phyloP scores from a whole-genome alignment of 2,888 invertebrate genomes.

The Drosophila meridiana region DNA sequence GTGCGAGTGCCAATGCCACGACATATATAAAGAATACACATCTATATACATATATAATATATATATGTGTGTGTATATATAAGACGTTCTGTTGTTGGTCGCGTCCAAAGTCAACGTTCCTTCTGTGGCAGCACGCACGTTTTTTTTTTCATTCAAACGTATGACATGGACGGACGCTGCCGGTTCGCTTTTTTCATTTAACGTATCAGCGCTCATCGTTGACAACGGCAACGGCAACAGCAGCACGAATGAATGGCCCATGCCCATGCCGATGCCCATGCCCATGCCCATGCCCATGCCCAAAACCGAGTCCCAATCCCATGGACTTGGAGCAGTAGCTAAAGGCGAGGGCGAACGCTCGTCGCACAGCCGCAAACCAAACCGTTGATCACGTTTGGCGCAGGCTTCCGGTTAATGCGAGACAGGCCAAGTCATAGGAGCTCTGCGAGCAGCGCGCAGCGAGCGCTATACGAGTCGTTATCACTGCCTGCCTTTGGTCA shows the following conservation, averaged over 20 bases:
- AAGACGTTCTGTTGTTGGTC: conserved; percentile 22
- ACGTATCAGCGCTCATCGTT: conserved; percentile 79
- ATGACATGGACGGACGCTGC: conserved; percentile 54
- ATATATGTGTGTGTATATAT: conserved; percentile 1
- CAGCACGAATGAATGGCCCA: conserved; percentile 77
- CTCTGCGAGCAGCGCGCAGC: background rate
- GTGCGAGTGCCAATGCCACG: conserved; percentile 65
- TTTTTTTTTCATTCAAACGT: conserved; percentile 79
- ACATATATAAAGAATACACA: conserved; percentile 25
- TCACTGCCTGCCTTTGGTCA: conserved; percentile 65
- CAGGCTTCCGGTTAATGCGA: conserved; percentile 84
- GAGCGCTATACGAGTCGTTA: conserved; percentile 46
- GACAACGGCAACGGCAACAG: conserved; percentile 56
- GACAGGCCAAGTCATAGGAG: conserved; percentile 56
- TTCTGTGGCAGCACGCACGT: conserved; percentile 84
- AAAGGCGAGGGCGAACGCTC: conserved; percentile 45
- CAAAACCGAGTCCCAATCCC: conserved; percentile 44
- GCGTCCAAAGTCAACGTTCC: conserved; percentile 83
- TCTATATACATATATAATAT: conserved; percentile 10
- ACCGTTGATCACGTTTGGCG: conserved; percentile 84
- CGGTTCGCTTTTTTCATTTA: conserved; percentile 55
- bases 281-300: conserved; percentile 14
- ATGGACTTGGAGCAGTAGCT: conserved; percentile 63
- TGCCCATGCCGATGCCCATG: conserved; percentile 35
- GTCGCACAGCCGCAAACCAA: conserved; percentile 79